A percentile compares a stretch with the other conserved stretches of the same genome.
Evolutionary conservation across 2,113 vertebrate species (phyloP).

Genomic region (Cyphomyrus plagiostoma): DNA sequence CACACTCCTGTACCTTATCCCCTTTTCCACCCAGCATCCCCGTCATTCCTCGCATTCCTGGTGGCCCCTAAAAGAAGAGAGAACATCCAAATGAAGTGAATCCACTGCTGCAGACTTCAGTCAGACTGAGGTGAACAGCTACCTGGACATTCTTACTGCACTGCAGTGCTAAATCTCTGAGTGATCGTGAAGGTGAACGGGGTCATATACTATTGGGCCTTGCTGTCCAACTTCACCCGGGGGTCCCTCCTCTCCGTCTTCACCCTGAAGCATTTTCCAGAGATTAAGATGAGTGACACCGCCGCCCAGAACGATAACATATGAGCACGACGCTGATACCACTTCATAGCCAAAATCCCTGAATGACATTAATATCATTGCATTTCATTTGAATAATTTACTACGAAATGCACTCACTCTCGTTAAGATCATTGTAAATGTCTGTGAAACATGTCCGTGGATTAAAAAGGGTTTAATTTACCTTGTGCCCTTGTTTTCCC

Average conservation of each 20-base stretch:
- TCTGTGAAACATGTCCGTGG: no score
- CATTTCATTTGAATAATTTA: background rate
- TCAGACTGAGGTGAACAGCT: background rate
- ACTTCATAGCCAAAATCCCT: background rate
- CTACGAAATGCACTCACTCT: background rate
- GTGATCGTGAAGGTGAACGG: conserved; percentile 10
- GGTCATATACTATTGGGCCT: conserved; percentile 77
- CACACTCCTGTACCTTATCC: conserved; percentile 61
- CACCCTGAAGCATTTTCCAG: conserved; percentile 63
- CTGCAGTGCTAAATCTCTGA: background rate
- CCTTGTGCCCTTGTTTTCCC: conserved; percentile 96
- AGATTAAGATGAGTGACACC: background rate
- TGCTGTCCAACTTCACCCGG: conserved; percentile 79
- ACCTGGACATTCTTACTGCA: background rate
- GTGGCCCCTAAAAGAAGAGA: conserved; percentile 67
- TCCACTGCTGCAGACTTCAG: background rate
- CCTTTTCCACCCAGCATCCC: conserved; percentile 83
- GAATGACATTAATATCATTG: background rate
- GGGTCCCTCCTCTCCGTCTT: conserved; percentile 85
- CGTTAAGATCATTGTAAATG: background rate
- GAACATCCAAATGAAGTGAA: background rate
- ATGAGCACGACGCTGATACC: background rate
- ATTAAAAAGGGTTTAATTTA: conserved; percentile 40
- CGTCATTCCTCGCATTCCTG: conserved; percentile 78
- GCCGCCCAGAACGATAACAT: background rate